Conservation (phyloP, 2,888 invertebrate genomes). For the Dynastes hyllus region DNA sequence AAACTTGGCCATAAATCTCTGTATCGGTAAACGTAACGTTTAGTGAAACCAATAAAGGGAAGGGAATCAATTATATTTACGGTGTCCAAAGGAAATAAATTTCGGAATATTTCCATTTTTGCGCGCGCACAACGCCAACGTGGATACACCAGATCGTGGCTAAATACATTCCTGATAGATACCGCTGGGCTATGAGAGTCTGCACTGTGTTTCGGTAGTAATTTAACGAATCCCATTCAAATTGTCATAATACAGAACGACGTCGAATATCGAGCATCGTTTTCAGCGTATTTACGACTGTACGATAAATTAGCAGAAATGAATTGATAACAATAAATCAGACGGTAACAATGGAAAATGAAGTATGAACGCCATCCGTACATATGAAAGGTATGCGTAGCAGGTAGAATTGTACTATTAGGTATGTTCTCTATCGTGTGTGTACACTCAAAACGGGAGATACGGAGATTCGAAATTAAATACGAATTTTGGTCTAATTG, state of each 20-base stretch:
- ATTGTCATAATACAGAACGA: slow-evolving; percentile 45
- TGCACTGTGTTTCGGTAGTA: slow-evolving; percentile 21
- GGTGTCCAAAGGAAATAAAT: slow-evolving; percentile 24
- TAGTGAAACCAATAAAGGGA: not conserved
- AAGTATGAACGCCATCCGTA: slow-evolving; percentile 37
- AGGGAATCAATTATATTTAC: slow-evolving; percentile 26
- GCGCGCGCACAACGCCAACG: not conserved
- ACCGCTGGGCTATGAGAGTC: not conserved
- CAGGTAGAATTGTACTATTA: no score
- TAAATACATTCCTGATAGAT: slow-evolving; percentile 16
- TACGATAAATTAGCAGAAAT: slow-evolving; percentile 48
- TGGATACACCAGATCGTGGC: not conserved
- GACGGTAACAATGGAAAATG: slow-evolving; percentile 48
- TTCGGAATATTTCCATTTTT: slow-evolving; percentile 5
- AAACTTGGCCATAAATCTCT: not conserved
- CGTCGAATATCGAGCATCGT: slow-evolving; percentile 41
- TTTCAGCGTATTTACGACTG: slow-evolving; percentile 48
- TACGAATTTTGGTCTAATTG: slow-evolving; percentile 65
- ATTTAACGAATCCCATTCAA: slow-evolving; percentile 44
- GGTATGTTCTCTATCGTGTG: not conserved
- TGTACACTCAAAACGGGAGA: slow-evolving; percentile 21
- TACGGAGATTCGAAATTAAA: slow-evolving; percentile 47
- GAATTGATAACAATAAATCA: slow-evolving; percentile 52
- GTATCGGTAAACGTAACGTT: not conserved
- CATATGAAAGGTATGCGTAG: not conserved